Conservation (phyloP, 2,797 vertebrate species). For the Galaxias olidus region DNA sequence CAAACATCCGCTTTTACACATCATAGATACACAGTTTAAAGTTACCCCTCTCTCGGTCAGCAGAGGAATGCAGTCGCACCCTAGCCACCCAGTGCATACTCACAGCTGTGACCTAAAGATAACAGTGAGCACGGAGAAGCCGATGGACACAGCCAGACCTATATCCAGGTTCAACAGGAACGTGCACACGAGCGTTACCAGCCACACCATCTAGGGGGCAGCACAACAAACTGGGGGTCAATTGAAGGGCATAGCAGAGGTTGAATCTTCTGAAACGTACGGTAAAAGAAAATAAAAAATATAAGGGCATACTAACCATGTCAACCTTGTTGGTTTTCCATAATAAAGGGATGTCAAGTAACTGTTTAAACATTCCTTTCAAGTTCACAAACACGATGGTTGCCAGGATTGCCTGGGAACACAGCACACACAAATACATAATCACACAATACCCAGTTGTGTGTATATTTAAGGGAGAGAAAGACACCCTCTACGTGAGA, state of each 20-base stretch:
- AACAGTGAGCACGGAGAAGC: conserved; percentile 84
- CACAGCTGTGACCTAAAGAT: conserved; percentile 91
- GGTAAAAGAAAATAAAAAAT: background rate
- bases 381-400: conserved; percentile 88
- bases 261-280: background rate
- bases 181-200: conserved; percentile 85
- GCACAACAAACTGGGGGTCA: conserved; percentile 21
- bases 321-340: conserved; percentile 86
- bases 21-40: no score
- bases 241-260: background rate
- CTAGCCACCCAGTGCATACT: conserved; percentile 36
- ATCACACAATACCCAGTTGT: conserved; percentile 21
- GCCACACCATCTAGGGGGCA: conserved; percentile 84
- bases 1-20: no score
- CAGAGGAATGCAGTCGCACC: no score
- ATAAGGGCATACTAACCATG: conserved; percentile 75
- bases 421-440: conserved; percentile 28
- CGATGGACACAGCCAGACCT: conserved; percentile 82
- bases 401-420: conserved; percentile 84
- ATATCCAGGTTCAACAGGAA: conserved; percentile 88
- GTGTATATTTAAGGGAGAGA: background rate
- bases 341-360: conserved; percentile 75
- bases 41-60: no score
- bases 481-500: background rate
- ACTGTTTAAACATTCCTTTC: conserved; percentile 92